phyloP scores from a whole-genome alignment of 2,113 vertebrate genomes.

The Larimichthys polyactis region DNA sequence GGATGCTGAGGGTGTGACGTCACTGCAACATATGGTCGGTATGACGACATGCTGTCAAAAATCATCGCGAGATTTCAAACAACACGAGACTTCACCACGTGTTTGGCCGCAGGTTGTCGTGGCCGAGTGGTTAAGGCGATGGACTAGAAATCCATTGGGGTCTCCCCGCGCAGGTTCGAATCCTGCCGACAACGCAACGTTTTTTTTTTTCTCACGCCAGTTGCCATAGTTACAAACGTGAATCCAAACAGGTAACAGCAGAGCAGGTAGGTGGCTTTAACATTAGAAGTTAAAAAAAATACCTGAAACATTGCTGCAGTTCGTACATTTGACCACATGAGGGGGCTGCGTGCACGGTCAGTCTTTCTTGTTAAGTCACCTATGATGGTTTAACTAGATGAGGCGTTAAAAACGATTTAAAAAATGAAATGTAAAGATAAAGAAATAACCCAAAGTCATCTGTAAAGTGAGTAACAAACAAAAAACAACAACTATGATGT shows the following conservation, averaged over 20 bases:
- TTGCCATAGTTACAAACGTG: background rate
- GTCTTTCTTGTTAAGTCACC: background rate
- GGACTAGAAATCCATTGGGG: slow-evolving; percentile 95
- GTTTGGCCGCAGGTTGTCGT: slow-evolving; percentile 56
- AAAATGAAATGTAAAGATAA: background rate
- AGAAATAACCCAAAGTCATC: background rate
- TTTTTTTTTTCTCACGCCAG: background rate
- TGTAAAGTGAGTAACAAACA: background rate
- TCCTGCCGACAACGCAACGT: slow-evolving; percentile 93
- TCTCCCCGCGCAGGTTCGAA: slow-evolving; percentile 97
- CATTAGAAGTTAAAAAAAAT: background rate
- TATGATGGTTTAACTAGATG: background rate
- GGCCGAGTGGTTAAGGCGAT: slow-evolving; percentile 89
- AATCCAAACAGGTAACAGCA: too few relatives aligned
- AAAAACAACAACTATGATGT: too few relatives aligned
- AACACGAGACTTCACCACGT: too few relatives aligned
- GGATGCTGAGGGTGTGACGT: background rate
- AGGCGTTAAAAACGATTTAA: too few relatives aligned
- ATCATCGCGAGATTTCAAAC: too few relatives aligned
- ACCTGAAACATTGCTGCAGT: background rate
- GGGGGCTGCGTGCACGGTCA: background rate
- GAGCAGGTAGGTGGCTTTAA: too few relatives aligned
- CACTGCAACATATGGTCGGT: too few relatives aligned
- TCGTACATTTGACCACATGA: background rate
- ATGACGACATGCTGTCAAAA: too few relatives aligned